Percentiles rank a stretch among this genome's conserved stretches.
Conservation (phyloP, 2,888 invertebrate species). For the Volucella bombylans region DNA sequence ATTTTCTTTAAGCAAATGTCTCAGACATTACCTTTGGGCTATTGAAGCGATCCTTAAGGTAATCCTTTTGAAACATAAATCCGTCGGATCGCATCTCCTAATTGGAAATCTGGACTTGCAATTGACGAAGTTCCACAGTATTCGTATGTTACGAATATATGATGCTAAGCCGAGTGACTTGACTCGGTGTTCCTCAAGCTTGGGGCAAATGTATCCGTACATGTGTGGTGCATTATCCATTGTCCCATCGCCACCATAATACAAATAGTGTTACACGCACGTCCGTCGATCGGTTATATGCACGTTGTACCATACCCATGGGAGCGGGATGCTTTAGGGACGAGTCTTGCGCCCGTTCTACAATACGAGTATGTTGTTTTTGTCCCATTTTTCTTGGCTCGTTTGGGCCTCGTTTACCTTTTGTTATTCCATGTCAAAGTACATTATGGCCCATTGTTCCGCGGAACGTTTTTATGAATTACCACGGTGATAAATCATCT, state of each 20-base stretch:
- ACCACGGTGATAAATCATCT: constrained; percentile 77
- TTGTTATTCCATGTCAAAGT: constrained; percentile 76
- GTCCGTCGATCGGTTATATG: neutral
- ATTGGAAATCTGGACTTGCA: no score
- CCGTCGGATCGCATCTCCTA: no score
- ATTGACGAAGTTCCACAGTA: neutral
- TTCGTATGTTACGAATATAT: neutral
- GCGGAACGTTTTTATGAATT: constrained; percentile 76
- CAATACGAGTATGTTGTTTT: constrained; percentile 63
- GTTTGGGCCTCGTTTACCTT: constrained; percentile 75
- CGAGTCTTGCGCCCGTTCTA: constrained; percentile 47
- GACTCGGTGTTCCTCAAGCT: constrained; percentile 1
- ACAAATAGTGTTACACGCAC: constrained; percentile 50
- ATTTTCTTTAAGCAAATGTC: no score
- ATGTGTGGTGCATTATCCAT: constrained; percentile 47
- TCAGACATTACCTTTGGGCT: no score
- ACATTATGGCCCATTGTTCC: constrained; percentile 76
- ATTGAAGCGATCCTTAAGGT: no score
- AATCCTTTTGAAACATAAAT: no score
- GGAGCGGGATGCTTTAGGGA: constrained; percentile 26
- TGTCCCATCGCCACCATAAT: constrained; percentile 54
- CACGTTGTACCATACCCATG: constrained; percentile 3
- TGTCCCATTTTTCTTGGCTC: constrained; percentile 73
- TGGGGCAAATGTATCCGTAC: neutral
- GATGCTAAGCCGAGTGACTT: no score